Conservation (phyloP, 2,888 invertebrate species). For the Drosophila maculinotata region DNA sequence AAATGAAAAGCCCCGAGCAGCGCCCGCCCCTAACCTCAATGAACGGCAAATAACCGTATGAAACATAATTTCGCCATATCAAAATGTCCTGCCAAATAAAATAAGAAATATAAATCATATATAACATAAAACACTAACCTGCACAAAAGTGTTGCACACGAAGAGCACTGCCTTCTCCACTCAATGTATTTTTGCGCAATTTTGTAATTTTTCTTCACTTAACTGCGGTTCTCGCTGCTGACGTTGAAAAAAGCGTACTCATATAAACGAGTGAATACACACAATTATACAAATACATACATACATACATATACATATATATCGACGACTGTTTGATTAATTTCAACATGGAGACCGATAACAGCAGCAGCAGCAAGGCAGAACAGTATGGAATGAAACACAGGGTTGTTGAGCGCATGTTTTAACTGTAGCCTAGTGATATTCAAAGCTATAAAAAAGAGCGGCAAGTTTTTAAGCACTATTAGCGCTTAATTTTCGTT, state of each 20-base stretch:
- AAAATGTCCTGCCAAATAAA: constrained; percentile 39
- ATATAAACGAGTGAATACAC: constrained; percentile 32
- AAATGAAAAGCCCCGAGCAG: constrained; percentile 23
- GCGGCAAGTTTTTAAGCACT: not conserved
- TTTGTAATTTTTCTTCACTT: constrained; percentile 21
- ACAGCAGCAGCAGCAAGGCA: constrained; percentile 32
- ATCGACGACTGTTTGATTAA: constrained; percentile 40
- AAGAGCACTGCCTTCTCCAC: not conserved
- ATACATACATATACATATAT: constrained; percentile 15
- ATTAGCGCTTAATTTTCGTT: too few species aligned
- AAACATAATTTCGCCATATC: constrained; percentile 2
- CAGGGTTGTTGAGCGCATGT: constrained; percentile 52
- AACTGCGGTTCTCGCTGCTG: constrained; percentile 25
- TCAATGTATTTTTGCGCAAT: not conserved
- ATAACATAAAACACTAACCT: constrained; percentile 22
- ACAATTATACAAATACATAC: constrained; percentile 26
- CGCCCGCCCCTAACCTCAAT: not conserved
- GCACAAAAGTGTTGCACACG: not conserved
- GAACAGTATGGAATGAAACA: constrained; percentile 57
- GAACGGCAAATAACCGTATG: constrained; percentile 1
- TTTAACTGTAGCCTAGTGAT: constrained; percentile 36
- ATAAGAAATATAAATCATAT: too few species aligned
- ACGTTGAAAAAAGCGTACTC: constrained; percentile 34
- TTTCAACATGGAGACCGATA: constrained; percentile 65
- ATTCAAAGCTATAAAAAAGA: constrained; percentile 18